Conservation (phyloP, 2,113 vertebrate genomes). For the Physeter macrocephalus region DNA sequence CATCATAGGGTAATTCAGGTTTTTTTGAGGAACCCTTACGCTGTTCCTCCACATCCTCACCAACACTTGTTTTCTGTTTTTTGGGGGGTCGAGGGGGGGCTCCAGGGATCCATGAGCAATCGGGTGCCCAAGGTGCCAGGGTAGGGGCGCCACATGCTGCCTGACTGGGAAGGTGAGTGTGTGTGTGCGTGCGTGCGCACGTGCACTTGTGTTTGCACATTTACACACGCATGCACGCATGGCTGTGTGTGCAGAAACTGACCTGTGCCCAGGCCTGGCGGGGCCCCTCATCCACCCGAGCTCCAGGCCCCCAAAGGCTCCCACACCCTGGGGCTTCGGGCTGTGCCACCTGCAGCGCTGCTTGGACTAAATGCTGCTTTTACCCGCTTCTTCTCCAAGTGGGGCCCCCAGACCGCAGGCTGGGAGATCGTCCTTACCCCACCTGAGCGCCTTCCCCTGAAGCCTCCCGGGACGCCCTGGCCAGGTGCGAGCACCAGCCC, state of each 20-base stretch:
- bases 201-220: neutral
- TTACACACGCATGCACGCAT: no score
- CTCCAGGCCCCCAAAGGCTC: neutral
- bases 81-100: accelerated
- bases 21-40: neutral
- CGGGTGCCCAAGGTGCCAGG: neutral
- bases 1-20: accelerated
- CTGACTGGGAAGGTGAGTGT: neutral
- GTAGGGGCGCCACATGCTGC: no score
- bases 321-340: neutral
- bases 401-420: neutral
- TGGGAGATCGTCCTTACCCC: no score
- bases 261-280: neutral
- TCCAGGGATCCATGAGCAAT: neutral
- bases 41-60: neutral
- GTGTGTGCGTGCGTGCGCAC: accelerated
- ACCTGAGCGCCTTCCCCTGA: neutral
- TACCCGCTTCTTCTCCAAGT: neutral
- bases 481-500: neutral
- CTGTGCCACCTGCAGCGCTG: accelerated
- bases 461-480: neutral
- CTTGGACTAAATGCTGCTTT: no score
- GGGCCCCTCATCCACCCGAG: neutral
- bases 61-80: neutral
- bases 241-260: neutral